Evolutionary conservation across 2,113 vertebrate species (phyloP).

Genomic region (Okapia johnstoni): DNA sequence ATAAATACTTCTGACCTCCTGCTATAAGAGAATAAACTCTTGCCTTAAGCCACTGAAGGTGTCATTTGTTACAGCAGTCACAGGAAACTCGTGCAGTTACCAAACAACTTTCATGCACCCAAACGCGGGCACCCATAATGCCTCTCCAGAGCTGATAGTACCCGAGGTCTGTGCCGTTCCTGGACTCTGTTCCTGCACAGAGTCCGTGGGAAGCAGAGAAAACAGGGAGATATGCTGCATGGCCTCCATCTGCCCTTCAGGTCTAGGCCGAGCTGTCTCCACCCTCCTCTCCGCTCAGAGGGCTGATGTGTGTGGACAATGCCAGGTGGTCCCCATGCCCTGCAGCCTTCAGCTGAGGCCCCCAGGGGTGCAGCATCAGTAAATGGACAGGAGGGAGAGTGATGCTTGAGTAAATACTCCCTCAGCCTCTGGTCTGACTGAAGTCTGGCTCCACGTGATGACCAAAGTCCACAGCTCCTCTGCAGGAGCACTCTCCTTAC

Average conservation of each 20-base stretch:
- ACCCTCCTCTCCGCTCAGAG: neutral
- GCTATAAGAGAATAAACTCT: neutral
- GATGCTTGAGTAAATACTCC: neutral
- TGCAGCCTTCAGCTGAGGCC: neutral
- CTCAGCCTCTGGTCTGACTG: neutral
- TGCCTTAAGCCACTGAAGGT: neutral
- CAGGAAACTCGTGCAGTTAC: neutral
- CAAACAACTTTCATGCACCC: neutral
- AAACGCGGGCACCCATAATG: neutral
- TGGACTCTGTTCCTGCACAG: neutral
- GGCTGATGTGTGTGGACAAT: neutral
- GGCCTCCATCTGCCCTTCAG: neutral
- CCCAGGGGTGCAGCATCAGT: rapidly evolving
- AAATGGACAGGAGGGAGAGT: neutral
- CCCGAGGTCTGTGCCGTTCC: neutral
- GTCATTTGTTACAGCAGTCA: neutral
- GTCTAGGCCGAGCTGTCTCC: neutral
- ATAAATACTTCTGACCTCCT: neutral
- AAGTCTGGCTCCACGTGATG: neutral
- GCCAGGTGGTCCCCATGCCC: neutral
- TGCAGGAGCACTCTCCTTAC: neutral
- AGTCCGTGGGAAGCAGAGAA: neutral
- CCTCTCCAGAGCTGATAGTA: neutral
- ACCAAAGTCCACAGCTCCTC: neutral
- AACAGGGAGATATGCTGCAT: rapidly evolving